Percentiles rank a stretch among this genome's conserved stretches.
Conservation (phyloP, 2,888 invertebrate species). For the Pachymerium ferrugineum region DNA sequence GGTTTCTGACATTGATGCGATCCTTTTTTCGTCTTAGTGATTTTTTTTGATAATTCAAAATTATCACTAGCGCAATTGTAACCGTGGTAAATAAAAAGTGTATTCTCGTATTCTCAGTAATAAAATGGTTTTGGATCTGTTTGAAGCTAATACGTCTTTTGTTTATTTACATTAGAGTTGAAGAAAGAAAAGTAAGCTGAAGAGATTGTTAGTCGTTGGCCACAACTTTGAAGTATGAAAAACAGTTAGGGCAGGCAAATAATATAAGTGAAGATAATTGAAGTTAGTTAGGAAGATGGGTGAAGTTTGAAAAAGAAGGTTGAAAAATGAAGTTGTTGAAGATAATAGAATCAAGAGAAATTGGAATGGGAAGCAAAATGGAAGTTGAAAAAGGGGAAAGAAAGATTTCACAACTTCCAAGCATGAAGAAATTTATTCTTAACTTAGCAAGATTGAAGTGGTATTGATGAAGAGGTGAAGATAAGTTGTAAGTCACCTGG, state of each 20-base stretch:
- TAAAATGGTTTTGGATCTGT: not conserved
- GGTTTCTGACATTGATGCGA: not conserved
- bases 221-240: not conserved
- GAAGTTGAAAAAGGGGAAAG: not conserved
- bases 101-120: not conserved
- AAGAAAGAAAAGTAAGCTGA: constrained; percentile 16
- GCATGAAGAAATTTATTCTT: not conserved
- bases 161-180: constrained; percentile 12
- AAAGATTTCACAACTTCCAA: not conserved
- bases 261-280: not conserved
- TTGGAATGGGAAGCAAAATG: not conserved
- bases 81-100: not conserved
- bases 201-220: not conserved
- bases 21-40: too few relatives aligned
- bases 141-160: not conserved
- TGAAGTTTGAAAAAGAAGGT: not conserved
- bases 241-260: not conserved
- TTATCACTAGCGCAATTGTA: not conserved
- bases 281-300: constrained; percentile 14
- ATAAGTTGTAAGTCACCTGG: not conserved
- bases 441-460: not conserved
- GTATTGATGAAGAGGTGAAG: not conserved
- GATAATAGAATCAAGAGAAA: not conserved
- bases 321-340: not conserved
- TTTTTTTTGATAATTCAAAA: not conserved